Evolutionary conservation across 1,140 invertebrate genomes (phyloP), one percentile per base, ranked within the genome.

Genomic region (Mercenaria mercenaria): DNA sequence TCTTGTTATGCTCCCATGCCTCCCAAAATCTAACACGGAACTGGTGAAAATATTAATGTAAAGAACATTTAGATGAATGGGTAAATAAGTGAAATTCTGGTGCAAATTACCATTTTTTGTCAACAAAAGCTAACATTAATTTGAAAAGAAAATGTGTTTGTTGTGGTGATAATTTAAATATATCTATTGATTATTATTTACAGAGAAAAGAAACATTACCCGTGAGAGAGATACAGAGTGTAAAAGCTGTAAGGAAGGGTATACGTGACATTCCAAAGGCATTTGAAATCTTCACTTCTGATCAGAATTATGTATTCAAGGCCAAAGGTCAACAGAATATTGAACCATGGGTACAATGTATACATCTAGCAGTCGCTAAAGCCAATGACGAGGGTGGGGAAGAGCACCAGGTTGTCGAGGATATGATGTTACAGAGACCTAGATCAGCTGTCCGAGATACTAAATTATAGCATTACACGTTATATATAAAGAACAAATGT

Each of bases 301-400:
- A 96, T 82, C 98, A 99, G 95, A 98, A 98, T 94, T 97, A 98
- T 92, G 98, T 99, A 93, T 97, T 99, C 79, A 99, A 99, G 96
- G 98, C 98, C 10, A 98, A 98, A 96, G 98, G 98, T 95, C 98
- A 98, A n/a, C 98, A 98, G 96, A 98, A 99, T 95, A 98, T 98
- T 18, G 98, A 99, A 96, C 98, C 99, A 95, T 99, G 98, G 98
- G 95, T 96, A 37, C 95, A 96, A 92, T 95, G 94, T 94, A 87
- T 96, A n/a, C 94, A 96, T 80, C 94, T 96, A 18, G 95, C 95
- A 32, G 93, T 95, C 37, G 95, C 94, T 1, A 89, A 91, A 41
- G 82, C 90, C 1, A 43, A 85, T 20, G 76, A 43, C 1, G 87
- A 79, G 37, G 50, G 41, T 20, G 79, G 43, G 20, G 77, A 83